Conservation (phyloP, 2,797 vertebrate species). For the Lacerta agilis region DNA sequence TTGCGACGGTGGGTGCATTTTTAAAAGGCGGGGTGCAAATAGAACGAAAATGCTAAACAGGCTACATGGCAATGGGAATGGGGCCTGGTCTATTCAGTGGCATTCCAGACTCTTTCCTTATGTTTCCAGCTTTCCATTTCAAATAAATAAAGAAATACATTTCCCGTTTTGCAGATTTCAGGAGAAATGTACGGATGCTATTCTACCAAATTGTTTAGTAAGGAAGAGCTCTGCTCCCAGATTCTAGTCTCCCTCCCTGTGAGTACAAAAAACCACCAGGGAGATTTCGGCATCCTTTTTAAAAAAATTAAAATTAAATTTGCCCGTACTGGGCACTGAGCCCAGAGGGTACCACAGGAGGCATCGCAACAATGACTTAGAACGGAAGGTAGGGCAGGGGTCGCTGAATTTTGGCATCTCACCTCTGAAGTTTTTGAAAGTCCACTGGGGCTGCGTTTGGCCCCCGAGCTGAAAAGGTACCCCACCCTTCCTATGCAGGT, state of each 20-base stretch:
- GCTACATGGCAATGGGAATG: background rate
- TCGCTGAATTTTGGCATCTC: too few relatives aligned
- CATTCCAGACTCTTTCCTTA: background rate
- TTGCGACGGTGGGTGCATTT: background rate
- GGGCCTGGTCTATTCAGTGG: background rate
- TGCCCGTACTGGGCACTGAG: background rate
- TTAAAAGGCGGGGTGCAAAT: background rate
- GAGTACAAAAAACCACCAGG: background rate
- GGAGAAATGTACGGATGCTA: background rate
- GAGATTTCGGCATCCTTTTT: background rate
- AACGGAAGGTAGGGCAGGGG: too few relatives aligned
- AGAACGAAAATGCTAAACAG: background rate
- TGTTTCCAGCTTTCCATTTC: background rate
- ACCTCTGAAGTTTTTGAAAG: too few relatives aligned
- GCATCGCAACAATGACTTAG: too few relatives aligned
- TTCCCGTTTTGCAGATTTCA: background rate
- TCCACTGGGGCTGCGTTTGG: too few relatives aligned
- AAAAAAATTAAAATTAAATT: background rate
- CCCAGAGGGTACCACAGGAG: background rate
- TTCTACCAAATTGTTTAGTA: background rate
- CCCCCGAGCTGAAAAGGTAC: too few relatives aligned
- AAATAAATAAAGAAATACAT: background rate
- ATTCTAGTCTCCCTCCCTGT: background rate
- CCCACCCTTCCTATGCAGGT: background rate
- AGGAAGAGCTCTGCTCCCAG: background rate